Percentiles rank a stretch among this genome's conserved stretches.
These are phyloP conservation scores for Epinephelus malabaricus DNA, from an alignment of 2,797 vertebrate species.

Conservation along the genomic window DNA sequence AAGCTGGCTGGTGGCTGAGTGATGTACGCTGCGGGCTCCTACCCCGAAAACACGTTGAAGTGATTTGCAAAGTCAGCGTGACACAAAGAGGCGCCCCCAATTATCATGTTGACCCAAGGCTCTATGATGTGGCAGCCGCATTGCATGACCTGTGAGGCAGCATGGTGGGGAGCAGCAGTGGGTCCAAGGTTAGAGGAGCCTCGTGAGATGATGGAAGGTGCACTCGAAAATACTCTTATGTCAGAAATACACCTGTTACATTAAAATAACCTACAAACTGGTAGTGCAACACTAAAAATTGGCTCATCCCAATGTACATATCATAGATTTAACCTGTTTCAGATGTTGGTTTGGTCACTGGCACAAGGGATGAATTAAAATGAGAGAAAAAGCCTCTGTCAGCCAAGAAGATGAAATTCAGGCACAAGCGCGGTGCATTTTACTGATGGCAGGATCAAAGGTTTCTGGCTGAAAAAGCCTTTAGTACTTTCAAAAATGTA, in stretches of 20 bases:
- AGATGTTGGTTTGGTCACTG: slow-evolving; percentile 2
- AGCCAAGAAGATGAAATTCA: not conserved
- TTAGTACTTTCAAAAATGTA: not conserved
- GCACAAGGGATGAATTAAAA: not conserved
- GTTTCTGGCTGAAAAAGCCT: not conserved
- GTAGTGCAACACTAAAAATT: not conserved
- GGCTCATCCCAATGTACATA: not conserved
- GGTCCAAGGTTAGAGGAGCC: slow-evolving; percentile 38
- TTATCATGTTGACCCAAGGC: slow-evolving; percentile 64
- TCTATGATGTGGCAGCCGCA: slow-evolving; percentile 24
- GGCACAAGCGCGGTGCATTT: not conserved
- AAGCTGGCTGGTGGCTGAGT: slow-evolving; percentile 59
- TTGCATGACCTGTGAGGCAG: slow-evolving; percentile 31
- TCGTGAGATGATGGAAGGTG: slow-evolving; percentile 1
- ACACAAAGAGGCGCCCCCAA: slow-evolving; percentile 56
- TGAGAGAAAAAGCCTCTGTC: not conserved
- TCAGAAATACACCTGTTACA: not conserved
- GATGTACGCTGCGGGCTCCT: slow-evolving; percentile 61
- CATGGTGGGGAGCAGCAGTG: slow-evolving; percentile 1
- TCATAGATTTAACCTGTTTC: not conserved
- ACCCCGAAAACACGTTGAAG: slow-evolving; percentile 49
- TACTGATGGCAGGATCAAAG: not conserved
- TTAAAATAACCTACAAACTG: not conserved
- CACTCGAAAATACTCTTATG: not conserved
- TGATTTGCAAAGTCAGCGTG: slow-evolving; percentile 69